Evolutionary conservation across 64 coral and sea anemone species (phyloP).

Genomic region (Dendronephthya gigantea): DNA sequence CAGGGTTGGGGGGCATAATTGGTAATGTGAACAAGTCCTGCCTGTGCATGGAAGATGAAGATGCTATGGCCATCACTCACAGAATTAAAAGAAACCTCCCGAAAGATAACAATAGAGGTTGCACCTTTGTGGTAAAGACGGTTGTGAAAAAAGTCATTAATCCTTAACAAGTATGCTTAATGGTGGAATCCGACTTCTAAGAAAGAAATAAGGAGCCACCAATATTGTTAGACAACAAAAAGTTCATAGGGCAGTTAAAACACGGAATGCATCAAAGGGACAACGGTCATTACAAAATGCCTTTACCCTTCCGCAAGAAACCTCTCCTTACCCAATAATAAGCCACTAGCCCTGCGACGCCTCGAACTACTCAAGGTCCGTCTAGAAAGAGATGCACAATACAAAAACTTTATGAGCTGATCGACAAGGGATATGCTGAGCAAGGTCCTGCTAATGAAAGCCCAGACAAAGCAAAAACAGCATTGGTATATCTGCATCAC

Average conservation of each 20-base stretch:
- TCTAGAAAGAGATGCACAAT: neutral
- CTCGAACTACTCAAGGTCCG: neutral
- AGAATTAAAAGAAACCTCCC: neutral
- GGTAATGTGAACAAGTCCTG: neutral
- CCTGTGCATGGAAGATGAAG: neutral
- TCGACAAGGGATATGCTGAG: neutral
- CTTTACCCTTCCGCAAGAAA: neutral
- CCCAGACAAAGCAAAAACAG: neutral
- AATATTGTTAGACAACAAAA: neutral
- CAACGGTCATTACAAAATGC: constrained; percentile 1
- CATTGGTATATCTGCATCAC: neutral
- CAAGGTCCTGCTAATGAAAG: neutral
- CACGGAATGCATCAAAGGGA: neutral
- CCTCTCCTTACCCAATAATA: neutral
- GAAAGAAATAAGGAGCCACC: neutral
- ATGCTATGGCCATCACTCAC: neutral
- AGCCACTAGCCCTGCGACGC: neutral
- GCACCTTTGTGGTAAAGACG: neutral
- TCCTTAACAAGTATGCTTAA: neutral
- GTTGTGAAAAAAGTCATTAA: neutral
- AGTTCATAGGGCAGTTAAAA: neutral
- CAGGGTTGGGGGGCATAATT: constrained; percentile 21
- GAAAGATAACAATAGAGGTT: neutral
- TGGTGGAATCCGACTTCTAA: neutral
- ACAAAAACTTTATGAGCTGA: neutral